Percentiles rank a stretch among this genome's conserved stretches.
These are phyloP conservation scores for Euplagia quadripunctaria DNA, from an alignment of 2,888 invertebrate genomes.

Conservation along the genomic window DNA sequence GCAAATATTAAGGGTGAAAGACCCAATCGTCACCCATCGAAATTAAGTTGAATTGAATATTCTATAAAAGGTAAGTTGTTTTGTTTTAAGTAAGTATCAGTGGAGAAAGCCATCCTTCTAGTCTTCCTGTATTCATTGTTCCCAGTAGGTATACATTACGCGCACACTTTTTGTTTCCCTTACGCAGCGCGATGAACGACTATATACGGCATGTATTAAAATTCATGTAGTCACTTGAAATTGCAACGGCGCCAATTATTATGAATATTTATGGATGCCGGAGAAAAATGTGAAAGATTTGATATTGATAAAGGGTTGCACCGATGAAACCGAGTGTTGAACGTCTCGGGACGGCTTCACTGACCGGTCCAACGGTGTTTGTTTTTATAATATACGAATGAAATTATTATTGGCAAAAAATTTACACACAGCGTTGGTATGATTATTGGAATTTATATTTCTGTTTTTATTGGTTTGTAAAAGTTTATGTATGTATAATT, in stretches of 20 bases:
- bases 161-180: constrained; percentile 58
- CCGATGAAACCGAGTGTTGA: constrained; percentile 54
- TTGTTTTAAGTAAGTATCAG: constrained; percentile 31
- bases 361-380: constrained; percentile 55
- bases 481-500: constrained; percentile 38
- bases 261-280: constrained; percentile 74
- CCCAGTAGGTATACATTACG: constrained; percentile 46
- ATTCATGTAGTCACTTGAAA: constrained; percentile 70
- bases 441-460: constrained; percentile 41
- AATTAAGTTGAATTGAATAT: constrained; percentile 38
- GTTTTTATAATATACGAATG: constrained; percentile 58
- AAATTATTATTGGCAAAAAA: constrained; percentile 51
- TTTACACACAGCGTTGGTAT: constrained; percentile 29
- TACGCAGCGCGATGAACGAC: constrained; percentile 38
- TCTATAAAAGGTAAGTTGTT: constrained; percentile 42
- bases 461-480: constrained; percentile 38
- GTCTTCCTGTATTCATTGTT: constrained; percentile 59
- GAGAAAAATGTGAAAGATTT: constrained; percentile 69
- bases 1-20: constrained; percentile 40
- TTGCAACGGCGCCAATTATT: constrained; percentile 61
- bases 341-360: constrained; percentile 37
- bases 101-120: constrained; percentile 48
- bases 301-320: constrained; percentile 64
- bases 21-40: constrained; percentile 31
- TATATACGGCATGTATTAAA: constrained; percentile 70